Evolutionary conservation across 2,113 vertebrate species (phyloP).

Genomic region (Pelmatolapia mariae): DNA sequence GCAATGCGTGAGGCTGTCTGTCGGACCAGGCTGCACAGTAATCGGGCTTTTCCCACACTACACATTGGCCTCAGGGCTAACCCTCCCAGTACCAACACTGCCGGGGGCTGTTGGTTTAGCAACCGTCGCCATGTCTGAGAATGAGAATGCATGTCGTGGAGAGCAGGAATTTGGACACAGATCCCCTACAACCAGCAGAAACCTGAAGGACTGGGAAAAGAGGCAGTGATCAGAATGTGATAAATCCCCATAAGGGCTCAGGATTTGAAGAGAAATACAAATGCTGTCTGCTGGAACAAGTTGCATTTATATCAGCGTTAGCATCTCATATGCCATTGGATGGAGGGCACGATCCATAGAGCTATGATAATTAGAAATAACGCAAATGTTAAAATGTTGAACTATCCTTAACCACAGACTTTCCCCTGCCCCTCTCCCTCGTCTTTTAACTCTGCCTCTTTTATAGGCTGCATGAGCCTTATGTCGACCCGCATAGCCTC

Average conservation of each 20-base stretch:
- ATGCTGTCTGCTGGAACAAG: background rate
- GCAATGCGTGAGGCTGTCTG: background rate
- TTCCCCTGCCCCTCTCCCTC: background rate
- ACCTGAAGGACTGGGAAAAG: background rate
- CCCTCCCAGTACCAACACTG: constrained; percentile 39
- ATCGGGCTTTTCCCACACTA: constrained; percentile 29
- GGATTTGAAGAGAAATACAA: background rate
- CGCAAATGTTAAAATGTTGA: background rate
- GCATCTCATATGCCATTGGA: background rate
- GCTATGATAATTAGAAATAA: background rate
- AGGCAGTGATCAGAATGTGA: background rate
- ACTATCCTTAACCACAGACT: background rate
- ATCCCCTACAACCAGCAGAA: constrained; percentile 2
- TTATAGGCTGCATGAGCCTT: background rate
- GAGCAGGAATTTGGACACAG: constrained; percentile 32
- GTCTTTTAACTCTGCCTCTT: background rate
- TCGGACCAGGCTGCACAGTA: background rate
- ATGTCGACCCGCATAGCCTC: background rate
- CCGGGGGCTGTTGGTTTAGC: constrained; percentile 53
- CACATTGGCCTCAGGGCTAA: constrained; percentile 13
- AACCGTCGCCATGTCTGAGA: constrained; percentile 61
- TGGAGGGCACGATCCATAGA: background rate
- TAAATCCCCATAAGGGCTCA: background rate
- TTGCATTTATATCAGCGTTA: background rate
- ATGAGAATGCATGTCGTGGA: constrained; percentile 21